A percentile compares a stretch with the other conserved stretches of the same genome.
These are phyloP conservation scores for Paraplagusia blochii DNA, from an alignment of 2,113 vertebrate species.

Conservation along the genomic window DNA sequence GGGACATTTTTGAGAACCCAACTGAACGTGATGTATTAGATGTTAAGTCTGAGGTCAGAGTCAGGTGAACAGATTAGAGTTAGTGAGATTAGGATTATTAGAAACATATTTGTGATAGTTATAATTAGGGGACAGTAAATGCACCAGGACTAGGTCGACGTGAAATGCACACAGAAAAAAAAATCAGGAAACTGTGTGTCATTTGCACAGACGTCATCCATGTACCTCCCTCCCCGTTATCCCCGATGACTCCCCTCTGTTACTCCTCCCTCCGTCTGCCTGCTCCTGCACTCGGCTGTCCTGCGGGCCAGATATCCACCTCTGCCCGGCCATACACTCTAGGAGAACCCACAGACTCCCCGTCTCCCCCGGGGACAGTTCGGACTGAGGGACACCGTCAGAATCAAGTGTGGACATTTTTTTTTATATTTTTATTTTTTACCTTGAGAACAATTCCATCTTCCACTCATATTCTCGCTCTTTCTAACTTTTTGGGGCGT, in stretches of 20 bases:
- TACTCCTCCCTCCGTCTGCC: slow-evolving; percentile 37
- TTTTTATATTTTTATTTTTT: too few relatives aligned
- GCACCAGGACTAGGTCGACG: too few relatives aligned
- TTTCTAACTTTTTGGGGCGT: not conserved
- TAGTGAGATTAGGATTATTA: too few relatives aligned
- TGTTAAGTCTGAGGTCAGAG: too few relatives aligned
- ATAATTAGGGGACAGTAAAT: too few relatives aligned
- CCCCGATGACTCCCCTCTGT: slow-evolving; percentile 51
- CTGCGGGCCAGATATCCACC: slow-evolving; percentile 49
- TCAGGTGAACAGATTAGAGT: too few relatives aligned
- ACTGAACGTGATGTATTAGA: too few relatives aligned
- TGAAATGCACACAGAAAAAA: too few relatives aligned
- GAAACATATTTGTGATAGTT: too few relatives aligned
- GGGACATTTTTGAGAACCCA: too few relatives aligned
- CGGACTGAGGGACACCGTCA: slow-evolving; percentile 12
- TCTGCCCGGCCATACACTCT: slow-evolving; percentile 38
- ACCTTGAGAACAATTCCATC: too few relatives aligned
- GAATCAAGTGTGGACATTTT: not conserved
- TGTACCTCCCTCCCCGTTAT: slow-evolving; percentile 68
- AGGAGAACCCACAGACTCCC: slow-evolving; percentile 15
- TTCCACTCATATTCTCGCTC: too few relatives aligned
- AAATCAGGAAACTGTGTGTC: slow-evolving; percentile 24
- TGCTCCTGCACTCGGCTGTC: slow-evolving; percentile 28
- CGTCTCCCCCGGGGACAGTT: slow-evolving; percentile 2
- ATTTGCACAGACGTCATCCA: slow-evolving; percentile 60